Percentiles rank a stretch among this genome's conserved stretches.
Evolutionary conservation across 2,113 vertebrate genomes (phyloP).

Genomic region (Ophiodon elongatus): DNA sequence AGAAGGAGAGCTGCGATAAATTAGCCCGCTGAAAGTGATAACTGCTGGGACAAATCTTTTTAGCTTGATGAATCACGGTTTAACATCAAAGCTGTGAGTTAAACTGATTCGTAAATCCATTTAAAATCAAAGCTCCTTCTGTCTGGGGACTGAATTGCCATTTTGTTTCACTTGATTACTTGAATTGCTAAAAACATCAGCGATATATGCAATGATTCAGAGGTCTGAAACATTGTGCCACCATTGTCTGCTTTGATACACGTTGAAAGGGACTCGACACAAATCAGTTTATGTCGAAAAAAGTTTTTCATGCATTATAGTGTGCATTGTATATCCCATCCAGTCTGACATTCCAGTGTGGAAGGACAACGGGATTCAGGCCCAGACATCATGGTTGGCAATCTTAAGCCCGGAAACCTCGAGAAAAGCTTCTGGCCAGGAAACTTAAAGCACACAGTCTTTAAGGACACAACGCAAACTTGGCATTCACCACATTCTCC

Average conservation of each 20-base stretch:
- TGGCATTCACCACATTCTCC: constrained; percentile 53
- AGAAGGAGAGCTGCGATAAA: neutral
- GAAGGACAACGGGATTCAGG: constrained; percentile 27
- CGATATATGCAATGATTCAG: neutral
- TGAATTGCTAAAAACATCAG: neutral
- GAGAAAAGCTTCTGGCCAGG: constrained; percentile 40
- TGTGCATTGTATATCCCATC: neutral
- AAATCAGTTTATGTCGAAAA: neutral
- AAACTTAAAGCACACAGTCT: constrained; percentile 50
- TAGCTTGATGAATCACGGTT: neutral
- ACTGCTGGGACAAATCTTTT: neutral
- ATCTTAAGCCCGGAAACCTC: constrained; percentile 45
- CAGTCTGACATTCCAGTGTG: constrained; percentile 12
- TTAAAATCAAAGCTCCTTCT: neutral
- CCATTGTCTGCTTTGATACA: neutral
- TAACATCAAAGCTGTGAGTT: neutral
- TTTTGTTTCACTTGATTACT: neutral
- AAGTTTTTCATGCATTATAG: neutral
- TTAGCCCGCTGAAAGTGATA: neutral
- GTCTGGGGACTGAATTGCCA: neutral
- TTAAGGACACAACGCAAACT: constrained; percentile 46
- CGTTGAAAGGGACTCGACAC: neutral
- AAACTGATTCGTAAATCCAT: neutral
- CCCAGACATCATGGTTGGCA: constrained; percentile 52
- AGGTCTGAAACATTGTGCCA: neutral